Conservation (phyloP, 2,113 vertebrate genomes). For the Albula goreensis region DNA sequence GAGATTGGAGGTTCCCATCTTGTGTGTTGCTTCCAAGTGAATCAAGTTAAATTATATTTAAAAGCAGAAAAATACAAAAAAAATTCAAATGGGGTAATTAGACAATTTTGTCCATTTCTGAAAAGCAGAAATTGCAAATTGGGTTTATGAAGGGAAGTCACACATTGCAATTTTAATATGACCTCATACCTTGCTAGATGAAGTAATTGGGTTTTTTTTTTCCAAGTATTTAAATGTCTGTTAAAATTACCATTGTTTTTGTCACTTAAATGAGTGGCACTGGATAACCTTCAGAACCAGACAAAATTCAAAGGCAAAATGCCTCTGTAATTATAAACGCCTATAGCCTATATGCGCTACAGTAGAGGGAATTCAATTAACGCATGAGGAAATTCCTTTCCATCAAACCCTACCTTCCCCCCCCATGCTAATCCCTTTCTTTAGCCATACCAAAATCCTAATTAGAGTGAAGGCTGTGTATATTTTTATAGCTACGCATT, state of each 20-base stretch:
- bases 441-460: constrained; percentile 55
- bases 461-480: constrained; percentile 61
- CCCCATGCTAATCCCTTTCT: constrained; percentile 48
- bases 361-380: neutral
- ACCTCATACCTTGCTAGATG: neutral
- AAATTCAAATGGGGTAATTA: neutral
- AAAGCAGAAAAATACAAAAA: no score
- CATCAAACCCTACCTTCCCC: constrained; percentile 42
- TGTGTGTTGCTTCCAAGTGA: neutral
- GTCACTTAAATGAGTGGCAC: neutral
- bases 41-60: neutral
- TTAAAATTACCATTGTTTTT: neutral
- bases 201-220: neutral
- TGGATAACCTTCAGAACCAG: neutral
- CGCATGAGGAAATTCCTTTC: constrained; percentile 5
- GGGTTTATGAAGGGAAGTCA: neutral
- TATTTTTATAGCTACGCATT: constrained; percentile 67
- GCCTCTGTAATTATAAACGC: neutral
- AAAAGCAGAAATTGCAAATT: no score
- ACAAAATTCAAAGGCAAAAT: neutral
- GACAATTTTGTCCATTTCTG: no score
- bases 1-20: no score
- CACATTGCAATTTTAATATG: neutral
- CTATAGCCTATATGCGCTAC: neutral
- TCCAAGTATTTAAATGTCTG: neutral